Conservation (phyloP, 2,797 vertebrate genomes). For the Hybognathus amarus region DNA sequence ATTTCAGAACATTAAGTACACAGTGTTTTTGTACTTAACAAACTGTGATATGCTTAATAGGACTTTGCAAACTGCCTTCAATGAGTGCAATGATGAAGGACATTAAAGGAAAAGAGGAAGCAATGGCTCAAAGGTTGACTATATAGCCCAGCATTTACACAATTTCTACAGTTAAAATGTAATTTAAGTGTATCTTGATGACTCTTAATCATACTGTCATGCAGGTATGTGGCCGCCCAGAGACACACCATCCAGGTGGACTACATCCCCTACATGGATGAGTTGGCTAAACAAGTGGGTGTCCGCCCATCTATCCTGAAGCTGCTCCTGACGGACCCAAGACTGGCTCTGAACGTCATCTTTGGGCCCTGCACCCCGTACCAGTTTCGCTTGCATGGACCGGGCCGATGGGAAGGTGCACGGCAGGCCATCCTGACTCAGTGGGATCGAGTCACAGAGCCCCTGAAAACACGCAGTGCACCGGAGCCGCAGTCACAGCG, state of each 20-base stretch:
- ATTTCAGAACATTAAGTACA: too few relatives aligned
- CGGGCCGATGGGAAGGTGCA: slow-evolving; percentile 82
- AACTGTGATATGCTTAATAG: slow-evolving; percentile 34
- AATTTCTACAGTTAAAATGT: background rate
- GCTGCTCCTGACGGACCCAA: slow-evolving; percentile 83
- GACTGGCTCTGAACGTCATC: slow-evolving; percentile 72
- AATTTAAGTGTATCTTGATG: background rate
- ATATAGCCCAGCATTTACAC: too few relatives aligned
- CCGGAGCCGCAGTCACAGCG: slow-evolving; percentile 34
- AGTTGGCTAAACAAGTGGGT: slow-evolving; percentile 79
- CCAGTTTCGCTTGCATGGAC: slow-evolving; percentile 86
- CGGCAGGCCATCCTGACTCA: slow-evolving; percentile 83
- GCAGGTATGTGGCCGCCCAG: slow-evolving; percentile 84
- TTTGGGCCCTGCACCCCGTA: slow-evolving; percentile 83
- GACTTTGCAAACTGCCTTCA: slow-evolving; percentile 72
- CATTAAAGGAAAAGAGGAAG: slow-evolving; percentile 67
- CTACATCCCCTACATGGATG: slow-evolving; percentile 85
- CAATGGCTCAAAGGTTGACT: slow-evolving; percentile 72
- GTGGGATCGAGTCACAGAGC: slow-evolving; percentile 75
- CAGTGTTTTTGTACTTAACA: background rate
- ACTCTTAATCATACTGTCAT: slow-evolving; percentile 18
- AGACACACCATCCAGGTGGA: slow-evolving; percentile 90
- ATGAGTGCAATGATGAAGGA: slow-evolving; percentile 74
- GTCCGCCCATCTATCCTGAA: slow-evolving; percentile 74
- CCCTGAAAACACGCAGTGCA: slow-evolving; percentile 76